These are phyloP conservation scores for Eupristina koningsbergeri DNA, from an alignment of 1,140 invertebrate genomes.

Conservation along the genomic window DNA sequence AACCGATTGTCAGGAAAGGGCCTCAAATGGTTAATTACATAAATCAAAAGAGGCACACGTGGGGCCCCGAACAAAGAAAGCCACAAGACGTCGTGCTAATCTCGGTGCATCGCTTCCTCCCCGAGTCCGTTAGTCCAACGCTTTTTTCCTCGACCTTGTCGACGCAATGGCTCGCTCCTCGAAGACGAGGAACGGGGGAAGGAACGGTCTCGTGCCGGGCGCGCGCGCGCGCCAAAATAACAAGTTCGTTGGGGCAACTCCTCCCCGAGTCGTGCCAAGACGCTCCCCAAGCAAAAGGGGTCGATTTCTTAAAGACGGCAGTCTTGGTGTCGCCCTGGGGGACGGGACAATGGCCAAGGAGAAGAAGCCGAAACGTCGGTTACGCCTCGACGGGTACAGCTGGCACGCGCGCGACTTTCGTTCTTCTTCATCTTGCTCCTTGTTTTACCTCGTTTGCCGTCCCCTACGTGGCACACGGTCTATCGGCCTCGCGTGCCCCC, in stretches of 20 bases:
- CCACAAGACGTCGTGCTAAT: conserved; percentile 3
- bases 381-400: conserved; percentile 70
- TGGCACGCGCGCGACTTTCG: conserved; percentile 69
- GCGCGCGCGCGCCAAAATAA: conserved; percentile 30
- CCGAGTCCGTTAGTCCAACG: neutral
- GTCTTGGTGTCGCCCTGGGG: conserved; percentile 8
- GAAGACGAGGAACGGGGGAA: conserved; percentile 6
- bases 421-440: neutral
- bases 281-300: conserved; percentile 39
- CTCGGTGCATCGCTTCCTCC: conserved; percentile 6
- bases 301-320: conserved; percentile 67
- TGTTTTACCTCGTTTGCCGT: conserved; percentile 2
- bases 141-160: neutral
- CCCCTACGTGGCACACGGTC: neutral
- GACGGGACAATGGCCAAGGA: conserved; percentile 65
- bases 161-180: no score
- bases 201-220: neutral
- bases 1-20: neutral
- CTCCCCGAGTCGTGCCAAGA: conserved; percentile 46
- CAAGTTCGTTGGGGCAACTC: conserved; percentile 42
- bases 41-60: neutral
- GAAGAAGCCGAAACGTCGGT: conserved; percentile 74
- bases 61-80: neutral
- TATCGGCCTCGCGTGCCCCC: neutral
- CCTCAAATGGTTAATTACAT: neutral